Conservation (phyloP, 2,113 vertebrate genomes). For the Prochilodus magdalenae region DNA sequence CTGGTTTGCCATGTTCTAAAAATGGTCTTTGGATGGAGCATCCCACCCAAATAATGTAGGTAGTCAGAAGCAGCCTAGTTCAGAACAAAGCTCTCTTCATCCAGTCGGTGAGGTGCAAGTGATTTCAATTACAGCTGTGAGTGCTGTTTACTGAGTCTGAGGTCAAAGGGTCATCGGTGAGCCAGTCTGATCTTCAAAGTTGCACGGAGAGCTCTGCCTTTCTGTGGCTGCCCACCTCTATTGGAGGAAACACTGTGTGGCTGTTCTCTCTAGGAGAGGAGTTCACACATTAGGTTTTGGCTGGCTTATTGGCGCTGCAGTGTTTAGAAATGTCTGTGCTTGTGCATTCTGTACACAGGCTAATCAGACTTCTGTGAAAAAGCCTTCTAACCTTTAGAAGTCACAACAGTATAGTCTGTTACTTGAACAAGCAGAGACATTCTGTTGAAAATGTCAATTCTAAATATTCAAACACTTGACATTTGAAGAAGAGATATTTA, state of each 20-base stretch:
- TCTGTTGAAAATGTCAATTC: too few species aligned
- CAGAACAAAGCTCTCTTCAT: slow-evolving; percentile 73
- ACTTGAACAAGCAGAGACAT: too few species aligned
- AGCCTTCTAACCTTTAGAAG: too few species aligned
- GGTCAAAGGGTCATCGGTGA: slow-evolving; percentile 72
- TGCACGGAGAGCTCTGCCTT: not conserved
- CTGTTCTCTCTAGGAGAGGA: not conserved
- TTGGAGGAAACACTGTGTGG: slow-evolving; percentile 36
- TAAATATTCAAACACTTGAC: too few species aligned
- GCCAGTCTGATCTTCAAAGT: slow-evolving; percentile 63
- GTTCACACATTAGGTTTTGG: not conserved
- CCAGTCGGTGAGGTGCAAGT: slow-evolving; percentile 70
- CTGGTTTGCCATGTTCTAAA: slow-evolving; percentile 24
- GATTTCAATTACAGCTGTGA: slow-evolving; percentile 77
- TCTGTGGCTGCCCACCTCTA: not conserved
- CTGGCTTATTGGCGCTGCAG: not conserved
- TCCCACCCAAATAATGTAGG: slow-evolving; percentile 37
- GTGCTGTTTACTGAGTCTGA: slow-evolving; percentile 72
- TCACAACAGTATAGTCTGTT: too few species aligned
- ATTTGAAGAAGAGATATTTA: too few species aligned
- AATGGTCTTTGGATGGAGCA: not conserved
- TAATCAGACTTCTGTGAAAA: not conserved
- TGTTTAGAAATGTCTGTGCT: not conserved
- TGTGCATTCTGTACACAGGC: not conserved
- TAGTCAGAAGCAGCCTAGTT: slow-evolving; percentile 5